Conservation (phyloP, 2,888 invertebrate genomes). For the Ophion ellenae region DNA sequence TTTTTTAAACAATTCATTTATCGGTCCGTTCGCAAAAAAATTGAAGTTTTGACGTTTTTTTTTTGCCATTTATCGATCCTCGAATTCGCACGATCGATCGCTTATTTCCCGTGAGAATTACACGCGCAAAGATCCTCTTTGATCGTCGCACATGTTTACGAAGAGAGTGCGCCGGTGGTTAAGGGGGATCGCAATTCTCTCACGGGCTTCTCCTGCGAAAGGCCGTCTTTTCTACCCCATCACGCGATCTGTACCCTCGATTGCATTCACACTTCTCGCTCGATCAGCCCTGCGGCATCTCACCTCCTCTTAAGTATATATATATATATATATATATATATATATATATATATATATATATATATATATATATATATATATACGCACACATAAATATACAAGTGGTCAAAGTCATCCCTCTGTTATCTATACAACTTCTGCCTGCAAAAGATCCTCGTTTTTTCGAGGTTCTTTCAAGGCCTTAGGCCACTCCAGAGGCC, state of each 20-base stretch:
- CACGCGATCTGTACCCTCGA: conserved; percentile 56
- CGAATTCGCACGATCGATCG: background rate
- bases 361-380: background rate
- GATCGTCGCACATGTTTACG: conserved; percentile 3
- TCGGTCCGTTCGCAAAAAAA: too few relatives aligned
- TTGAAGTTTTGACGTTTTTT: too few relatives aligned
- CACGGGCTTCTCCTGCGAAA: conserved; percentile 50
- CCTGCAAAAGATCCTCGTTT: background rate
- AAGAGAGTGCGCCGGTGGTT: conserved; percentile 9
- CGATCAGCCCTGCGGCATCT: conserved; percentile 46
- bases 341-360: background rate
- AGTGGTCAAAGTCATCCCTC: conserved; percentile 24
- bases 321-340: background rate
- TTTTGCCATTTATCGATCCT: too few relatives aligned
- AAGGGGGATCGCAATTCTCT: conserved; percentile 46
- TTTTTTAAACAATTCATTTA: too few relatives aligned
- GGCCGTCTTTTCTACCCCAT: conserved; percentile 30
- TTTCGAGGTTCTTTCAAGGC: too few relatives aligned
- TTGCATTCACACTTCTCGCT: conserved; percentile 64
- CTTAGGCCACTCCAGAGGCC: too few relatives aligned
- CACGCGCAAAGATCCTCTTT: background rate
- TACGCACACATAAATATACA: too few relatives aligned
- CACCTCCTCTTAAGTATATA: conserved; percentile 6
- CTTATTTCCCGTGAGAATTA: conserved; percentile 16
- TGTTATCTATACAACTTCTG: conserved; percentile 8